Conservation (phyloP, 2,113 vertebrate genomes). For the Eidolon helvum region DNA sequence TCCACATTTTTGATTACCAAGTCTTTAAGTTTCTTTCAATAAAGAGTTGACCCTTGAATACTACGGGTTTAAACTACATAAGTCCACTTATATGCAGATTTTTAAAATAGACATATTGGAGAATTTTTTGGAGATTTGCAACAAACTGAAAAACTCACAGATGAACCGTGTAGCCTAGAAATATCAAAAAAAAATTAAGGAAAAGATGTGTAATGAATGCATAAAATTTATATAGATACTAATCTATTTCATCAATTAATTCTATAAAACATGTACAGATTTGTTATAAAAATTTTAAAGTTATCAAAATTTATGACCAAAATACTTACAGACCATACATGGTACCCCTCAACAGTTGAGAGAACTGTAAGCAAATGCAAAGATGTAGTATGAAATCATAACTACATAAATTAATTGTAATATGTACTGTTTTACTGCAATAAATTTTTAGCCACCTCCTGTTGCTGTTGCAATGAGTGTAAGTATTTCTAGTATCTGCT, state of each 20-base stretch:
- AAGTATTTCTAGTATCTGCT: neutral
- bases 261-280: neutral
- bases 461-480: neutral
- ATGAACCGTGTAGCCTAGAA: neutral
- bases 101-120: neutral
- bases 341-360: neutral
- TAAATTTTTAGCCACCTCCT: neutral
- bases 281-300: neutral
- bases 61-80: neutral
- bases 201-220: neutral
- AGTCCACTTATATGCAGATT: neutral
- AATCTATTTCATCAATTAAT: neutral
- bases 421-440: neutral
- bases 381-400: neutral
- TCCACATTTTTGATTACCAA: neutral
- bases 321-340: neutral
- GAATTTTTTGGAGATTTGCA: neutral
- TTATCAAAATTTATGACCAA: neutral
- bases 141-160: neutral
- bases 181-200: neutral
- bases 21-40: neutral
- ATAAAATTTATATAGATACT: neutral
- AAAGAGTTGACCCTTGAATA: neutral
- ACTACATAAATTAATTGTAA: neutral
- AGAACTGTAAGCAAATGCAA: neutral